Evolutionary conservation across 1,140 invertebrate genomes (phyloP).

Genomic region (Micrasema longulum): DNA sequence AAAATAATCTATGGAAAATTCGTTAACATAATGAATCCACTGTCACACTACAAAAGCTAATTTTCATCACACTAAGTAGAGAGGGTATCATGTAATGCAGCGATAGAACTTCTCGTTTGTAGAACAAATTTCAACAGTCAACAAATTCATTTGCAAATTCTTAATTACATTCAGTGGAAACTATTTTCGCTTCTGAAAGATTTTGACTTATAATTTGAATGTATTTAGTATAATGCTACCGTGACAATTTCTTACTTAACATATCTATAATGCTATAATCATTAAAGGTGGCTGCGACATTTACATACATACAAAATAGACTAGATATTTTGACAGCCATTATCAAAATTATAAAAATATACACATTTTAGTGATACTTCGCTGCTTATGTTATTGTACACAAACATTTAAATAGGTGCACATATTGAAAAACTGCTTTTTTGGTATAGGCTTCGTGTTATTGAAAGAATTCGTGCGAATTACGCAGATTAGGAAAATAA

Average conservation of each 20-base stretch:
- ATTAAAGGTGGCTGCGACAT: conserved; percentile 46
- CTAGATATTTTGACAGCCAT: conserved; percentile 55
- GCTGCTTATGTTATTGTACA: conserved; percentile 46
- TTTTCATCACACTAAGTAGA: conserved; percentile 18
- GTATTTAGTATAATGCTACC: conserved; percentile 22
- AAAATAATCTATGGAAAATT: conserved; percentile 35
- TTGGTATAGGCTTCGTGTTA: conserved; percentile 50
- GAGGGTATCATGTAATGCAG: conserved; percentile 15
- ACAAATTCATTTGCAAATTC: conserved; percentile 13
- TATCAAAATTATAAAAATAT: conserved; percentile 56
- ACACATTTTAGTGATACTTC: conserved; percentile 50
- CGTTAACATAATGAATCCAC: conserved; percentile 32
- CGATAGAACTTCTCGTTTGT: conserved; percentile 14
- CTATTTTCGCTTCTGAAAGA: conserved; percentile 4
- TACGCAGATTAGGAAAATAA: no score
- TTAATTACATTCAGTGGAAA: conserved; percentile 10
- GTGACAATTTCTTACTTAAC: conserved; percentile 27
- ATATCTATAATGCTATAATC: conserved; percentile 9
- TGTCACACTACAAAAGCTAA: conserved; percentile 35
- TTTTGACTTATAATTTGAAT: conserved; percentile 9
- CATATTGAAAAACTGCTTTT: conserved; percentile 32
- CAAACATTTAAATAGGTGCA: conserved; percentile 28
- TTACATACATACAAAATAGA: conserved; percentile 54
- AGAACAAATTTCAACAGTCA: conserved; percentile 13
- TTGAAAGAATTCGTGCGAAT: no score